Evolutionary conservation across 2,888 invertebrate species (phyloP).

Genomic region (Incurvaria masculella): DNA sequence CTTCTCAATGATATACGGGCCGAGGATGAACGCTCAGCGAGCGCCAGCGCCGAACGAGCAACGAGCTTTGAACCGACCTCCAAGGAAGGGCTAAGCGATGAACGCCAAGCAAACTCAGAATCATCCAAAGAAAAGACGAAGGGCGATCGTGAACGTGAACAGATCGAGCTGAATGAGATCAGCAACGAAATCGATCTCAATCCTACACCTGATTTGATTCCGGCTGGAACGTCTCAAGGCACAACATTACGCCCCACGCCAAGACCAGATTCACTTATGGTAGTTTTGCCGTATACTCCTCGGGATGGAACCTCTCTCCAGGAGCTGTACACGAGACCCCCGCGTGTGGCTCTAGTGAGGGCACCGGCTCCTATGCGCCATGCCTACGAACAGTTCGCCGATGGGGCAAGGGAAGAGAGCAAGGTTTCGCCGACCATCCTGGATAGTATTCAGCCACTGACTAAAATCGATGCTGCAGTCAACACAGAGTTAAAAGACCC

Average conservation of each 20-base stretch:
- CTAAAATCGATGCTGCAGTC: no score
- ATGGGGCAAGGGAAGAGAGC: constrained; percentile 15
- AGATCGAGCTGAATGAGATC: constrained; percentile 24
- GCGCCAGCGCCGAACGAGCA: constrained; percentile 23
- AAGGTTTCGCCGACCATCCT: constrained; percentile 19
- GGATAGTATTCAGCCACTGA: constrained; percentile 17
- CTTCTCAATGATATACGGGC: constrained; percentile 63
- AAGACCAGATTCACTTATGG: constrained; percentile 45
- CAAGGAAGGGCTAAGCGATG: constrained; percentile 16
- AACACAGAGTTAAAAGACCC: no score
- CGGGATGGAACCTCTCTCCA: constrained; percentile 55
- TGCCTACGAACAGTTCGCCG: constrained; percentile 17
- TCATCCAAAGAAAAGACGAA: neutral
- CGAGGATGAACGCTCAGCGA: constrained; percentile 39
- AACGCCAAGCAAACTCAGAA: neutral
- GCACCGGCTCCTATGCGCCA: constrained; percentile 23
- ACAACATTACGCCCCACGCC: constrained; percentile 31
- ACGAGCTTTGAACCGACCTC: constrained; percentile 4
- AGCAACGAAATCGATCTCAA: neutral
- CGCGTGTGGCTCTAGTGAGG: constrained; percentile 56
- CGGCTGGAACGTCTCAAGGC: constrained; percentile 17
- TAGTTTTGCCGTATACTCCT: constrained; percentile 64
- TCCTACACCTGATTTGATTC: neutral
- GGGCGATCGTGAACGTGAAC: constrained; percentile 16
- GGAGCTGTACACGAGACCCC: constrained; percentile 64